Conservation (phyloP, 2,113 vertebrate genomes). For the Pterocles burchelli region DNA sequence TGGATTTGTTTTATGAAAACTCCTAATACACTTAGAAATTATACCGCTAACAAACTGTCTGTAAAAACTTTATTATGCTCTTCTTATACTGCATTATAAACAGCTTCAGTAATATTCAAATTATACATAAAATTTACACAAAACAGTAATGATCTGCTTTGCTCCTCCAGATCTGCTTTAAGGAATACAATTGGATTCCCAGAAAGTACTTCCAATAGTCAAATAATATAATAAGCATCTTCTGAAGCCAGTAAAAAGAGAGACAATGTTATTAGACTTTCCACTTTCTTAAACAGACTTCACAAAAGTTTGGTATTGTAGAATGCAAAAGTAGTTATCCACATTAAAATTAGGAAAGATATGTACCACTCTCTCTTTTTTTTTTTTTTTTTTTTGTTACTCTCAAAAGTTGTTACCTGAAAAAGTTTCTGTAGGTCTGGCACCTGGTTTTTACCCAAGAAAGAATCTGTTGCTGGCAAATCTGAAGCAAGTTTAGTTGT, state of each 20-base stretch:
- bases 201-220: neutral
- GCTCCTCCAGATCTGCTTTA: neutral
- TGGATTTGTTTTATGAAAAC: neutral
- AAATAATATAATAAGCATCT: neutral
- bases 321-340: neutral
- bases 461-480: constrained; percentile 64
- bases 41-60: neutral
- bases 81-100: neutral
- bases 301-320: neutral
- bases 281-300: neutral
- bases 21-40: neutral
- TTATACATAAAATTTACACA: neutral
- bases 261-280: neutral
- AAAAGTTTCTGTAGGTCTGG: constrained; percentile 89
- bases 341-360: neutral
- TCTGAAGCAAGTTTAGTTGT: constrained; percentile 82
- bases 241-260: neutral
- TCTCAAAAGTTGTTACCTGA: constrained; percentile 80
- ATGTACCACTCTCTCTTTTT: neutral
- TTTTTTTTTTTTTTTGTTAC: neutral
- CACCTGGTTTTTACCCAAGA: constrained; percentile 81
- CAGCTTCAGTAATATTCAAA: neutral
- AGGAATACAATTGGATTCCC: neutral
- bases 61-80: neutral
- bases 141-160: neutral